Base-by-base conservation (phyloP, 2,797 vertebrate genomes). In the Phoebastria nigripes region DNA sequence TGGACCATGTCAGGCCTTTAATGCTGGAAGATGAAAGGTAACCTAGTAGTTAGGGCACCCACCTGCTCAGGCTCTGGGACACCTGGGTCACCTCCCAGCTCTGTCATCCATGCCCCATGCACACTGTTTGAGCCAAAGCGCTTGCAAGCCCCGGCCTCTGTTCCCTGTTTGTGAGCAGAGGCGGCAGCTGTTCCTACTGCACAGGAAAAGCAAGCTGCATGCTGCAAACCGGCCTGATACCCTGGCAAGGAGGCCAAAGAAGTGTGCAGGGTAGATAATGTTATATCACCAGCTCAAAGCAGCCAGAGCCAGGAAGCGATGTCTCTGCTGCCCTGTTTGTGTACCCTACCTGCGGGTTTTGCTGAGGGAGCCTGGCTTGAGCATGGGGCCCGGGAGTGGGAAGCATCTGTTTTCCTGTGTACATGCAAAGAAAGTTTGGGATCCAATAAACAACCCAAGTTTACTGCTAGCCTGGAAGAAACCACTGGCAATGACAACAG, bases 401-500 rank as follows among this genome's bases (percentile, higher is more conserved):
- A 96, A 96, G 90, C 96, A 97, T 96, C 94, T 96, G 94, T 94
- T 95, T 97, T 94, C 96, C 95, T 96, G 93, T 94, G 89, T 84
- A 96, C 35, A 89, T 63, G 82, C 61, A 79, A 91, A 82, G 62
- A 93, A 90, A 89, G 52, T 84, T 58, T 80, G 73, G 80, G 62
- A 89, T 93, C 52, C 70, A 82, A 56, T 94, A 95, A 95, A 96
- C 77, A 94, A 67, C 25, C 15, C 18, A 52, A 76, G 66, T 94
- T 93, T 94, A 91, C 51, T 49, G 47, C 44, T 82, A 37, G 28
- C 49, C 86, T 96, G 77, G 74, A 72, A 95, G 74, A 82, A 91
- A 80, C 22, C 46, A n/a, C 33, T 0, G 1, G 28, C 69, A 79
- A 31, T 76, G 74, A 80, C 44, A 92, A 37, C 0, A 0, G 16